A percentile compares a stretch with the other conserved stretches of the same genome.
Evolutionary conservation across 2,113 vertebrate genomes (phyloP).

Genomic region (Eudorcas thomsonii): DNA sequence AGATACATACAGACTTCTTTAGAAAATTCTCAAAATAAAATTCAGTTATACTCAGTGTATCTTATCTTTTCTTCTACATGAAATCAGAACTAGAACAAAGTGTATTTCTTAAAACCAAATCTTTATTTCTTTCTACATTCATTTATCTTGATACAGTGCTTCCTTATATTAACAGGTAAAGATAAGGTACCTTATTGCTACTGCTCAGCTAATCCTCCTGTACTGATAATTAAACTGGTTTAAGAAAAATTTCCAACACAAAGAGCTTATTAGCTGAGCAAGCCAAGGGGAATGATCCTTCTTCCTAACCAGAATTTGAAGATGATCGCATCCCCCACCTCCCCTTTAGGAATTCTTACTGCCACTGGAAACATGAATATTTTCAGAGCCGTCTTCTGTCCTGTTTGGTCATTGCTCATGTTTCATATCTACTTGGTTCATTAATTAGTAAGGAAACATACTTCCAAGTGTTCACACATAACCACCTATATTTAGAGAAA

Average conservation of each 20-base stretch:
- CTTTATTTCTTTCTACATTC: neutral
- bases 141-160: slow-evolving; percentile 13
- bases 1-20: neutral
- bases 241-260: neutral
- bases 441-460: neutral
- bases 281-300: neutral
- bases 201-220: neutral
- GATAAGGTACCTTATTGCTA: neutral
- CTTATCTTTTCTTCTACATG: neutral
- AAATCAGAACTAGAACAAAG: slow-evolving; percentile 4
- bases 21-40: neutral
- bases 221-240: neutral
- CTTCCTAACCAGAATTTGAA: neutral
- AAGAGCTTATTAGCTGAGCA: neutral
- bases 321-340: accelerated
- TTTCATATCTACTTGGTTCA: neutral
- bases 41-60: neutral
- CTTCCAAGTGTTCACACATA: neutral
- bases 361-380: neutral
- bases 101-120: neutral
- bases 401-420: neutral
- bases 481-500: slow-evolving; percentile 7
- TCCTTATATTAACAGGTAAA: neutral
- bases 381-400: neutral
- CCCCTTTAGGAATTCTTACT: neutral